These are phyloP conservation scores for Phoebastria nigripes DNA, from an alignment of 2,797 vertebrate genomes.

Conservation along the genomic window DNA sequence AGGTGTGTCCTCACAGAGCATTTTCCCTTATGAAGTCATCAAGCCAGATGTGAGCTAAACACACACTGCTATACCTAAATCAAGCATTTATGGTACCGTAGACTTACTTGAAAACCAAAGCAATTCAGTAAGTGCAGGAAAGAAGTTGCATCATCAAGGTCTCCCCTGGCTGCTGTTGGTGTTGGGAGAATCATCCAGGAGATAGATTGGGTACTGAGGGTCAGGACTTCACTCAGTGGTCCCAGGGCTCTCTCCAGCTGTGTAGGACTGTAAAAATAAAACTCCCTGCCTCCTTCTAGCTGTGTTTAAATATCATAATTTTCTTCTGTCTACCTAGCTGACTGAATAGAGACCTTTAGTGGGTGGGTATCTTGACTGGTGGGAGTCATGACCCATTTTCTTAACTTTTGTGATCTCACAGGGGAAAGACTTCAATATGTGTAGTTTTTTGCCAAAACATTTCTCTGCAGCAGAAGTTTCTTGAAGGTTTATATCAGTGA, in stretches of 20 bases:
- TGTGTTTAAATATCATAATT: neutral
- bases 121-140: neutral
- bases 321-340: neutral
- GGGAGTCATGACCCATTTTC: neutral
- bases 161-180: neutral
- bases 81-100: neutral
- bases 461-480: neutral
- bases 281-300: neutral
- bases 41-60: neutral
- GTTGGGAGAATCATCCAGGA: neutral
- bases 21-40: neutral
- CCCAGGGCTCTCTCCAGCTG: neutral
- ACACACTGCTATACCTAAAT: neutral
- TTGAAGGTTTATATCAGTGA: neutral
- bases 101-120: neutral
- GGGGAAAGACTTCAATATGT: neutral
- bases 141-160: neutral
- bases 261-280: neutral
- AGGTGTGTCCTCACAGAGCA: accelerated
- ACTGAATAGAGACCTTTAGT: neutral
- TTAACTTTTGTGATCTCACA: neutral
- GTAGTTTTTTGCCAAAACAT: neutral
- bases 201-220: neutral
- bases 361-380: neutral
- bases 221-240: neutral